These are phyloP conservation scores for Narcine bancroftii DNA, from an alignment of 2,113 vertebrate species.

Conservation along the genomic window DNA sequence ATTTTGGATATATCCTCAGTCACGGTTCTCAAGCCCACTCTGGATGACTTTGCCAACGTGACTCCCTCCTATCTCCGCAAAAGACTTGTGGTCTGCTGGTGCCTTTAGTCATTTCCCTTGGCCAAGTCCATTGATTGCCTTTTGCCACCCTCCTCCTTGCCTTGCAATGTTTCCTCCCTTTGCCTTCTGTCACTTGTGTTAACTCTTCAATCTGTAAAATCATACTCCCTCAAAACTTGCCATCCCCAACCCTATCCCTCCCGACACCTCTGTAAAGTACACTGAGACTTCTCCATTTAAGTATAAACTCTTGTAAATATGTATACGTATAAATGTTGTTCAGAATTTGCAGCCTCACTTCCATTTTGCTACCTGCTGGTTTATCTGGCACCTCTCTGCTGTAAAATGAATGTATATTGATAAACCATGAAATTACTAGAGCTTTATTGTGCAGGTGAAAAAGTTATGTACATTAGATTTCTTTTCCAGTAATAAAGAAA, in stretches of 20 bases:
- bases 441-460: neutral
- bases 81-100: neutral
- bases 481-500: slow-evolving; percentile 17
- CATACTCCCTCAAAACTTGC: neutral
- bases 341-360: neutral
- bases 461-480: neutral
- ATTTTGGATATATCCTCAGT: neutral
- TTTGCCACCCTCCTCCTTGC: neutral
- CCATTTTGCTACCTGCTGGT: neutral
- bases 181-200: too few relatives aligned
- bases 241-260: too few relatives aligned
- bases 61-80: neutral
- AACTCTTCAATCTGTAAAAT: neutral
- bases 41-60: neutral
- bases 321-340: neutral
- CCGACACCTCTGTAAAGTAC: neutral
- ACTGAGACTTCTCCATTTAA: neutral
- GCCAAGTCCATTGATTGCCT: neutral
- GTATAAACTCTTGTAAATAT: neutral
- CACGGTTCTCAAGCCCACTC: neutral
- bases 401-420: neutral
- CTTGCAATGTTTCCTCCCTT: too few relatives aligned
- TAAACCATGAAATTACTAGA: neutral
- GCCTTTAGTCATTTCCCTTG: neutral
- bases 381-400: neutral